These are phyloP conservation scores for Campylomormyrus tamandua DNA, from an alignment of 2,113 vertebrate genomes.

Conservation along the genomic window DNA sequence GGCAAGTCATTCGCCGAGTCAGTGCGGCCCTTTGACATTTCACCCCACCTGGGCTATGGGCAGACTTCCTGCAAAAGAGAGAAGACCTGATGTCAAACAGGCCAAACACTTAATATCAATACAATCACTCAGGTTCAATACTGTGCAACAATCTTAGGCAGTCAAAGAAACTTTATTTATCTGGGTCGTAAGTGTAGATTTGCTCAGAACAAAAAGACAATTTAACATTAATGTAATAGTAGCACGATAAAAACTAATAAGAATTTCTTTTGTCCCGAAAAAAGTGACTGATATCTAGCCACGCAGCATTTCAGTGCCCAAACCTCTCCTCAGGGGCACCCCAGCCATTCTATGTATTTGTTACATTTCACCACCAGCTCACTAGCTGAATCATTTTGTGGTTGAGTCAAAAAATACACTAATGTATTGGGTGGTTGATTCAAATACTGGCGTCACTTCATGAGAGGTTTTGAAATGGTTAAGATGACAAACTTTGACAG, in stretches of 20 bases:
- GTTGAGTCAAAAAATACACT: neutral
- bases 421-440: neutral
- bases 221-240: neutral
- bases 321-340: neutral
- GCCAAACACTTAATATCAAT: neutral
- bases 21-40: constrained; percentile 53
- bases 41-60: constrained; percentile 42
- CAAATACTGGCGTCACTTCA: neutral
- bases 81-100: neutral
- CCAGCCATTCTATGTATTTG: neutral
- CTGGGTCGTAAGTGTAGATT: neutral
- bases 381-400: neutral
- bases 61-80: constrained; percentile 53
- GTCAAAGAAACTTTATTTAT: neutral
- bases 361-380: neutral
- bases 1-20: constrained; percentile 76
- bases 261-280: neutral
- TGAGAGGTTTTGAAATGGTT: neutral
- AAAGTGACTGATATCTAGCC: neutral
- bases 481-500: neutral
- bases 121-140: neutral
- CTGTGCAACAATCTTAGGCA: neutral
- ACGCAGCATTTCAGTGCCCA: neutral
- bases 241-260: neutral
- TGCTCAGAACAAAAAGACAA: neutral